These are phyloP conservation scores for Pangasius krempfi DNA, from an alignment of 2,797 vertebrate species.

Conservation along the genomic window DNA sequence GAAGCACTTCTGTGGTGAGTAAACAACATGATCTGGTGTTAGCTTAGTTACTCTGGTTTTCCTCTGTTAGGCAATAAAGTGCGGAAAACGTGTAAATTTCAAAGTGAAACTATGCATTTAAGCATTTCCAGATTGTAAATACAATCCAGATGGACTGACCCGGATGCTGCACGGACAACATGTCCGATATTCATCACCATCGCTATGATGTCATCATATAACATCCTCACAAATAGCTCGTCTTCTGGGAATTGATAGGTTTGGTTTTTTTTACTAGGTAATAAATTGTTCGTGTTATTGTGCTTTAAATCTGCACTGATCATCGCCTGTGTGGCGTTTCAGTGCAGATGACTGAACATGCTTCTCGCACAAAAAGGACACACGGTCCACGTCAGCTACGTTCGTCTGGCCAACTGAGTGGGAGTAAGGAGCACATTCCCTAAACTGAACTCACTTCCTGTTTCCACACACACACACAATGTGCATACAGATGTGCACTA, in stretches of 20 bases:
- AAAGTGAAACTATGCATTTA: constrained; percentile 22
- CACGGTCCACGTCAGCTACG: constrained; percentile 29
- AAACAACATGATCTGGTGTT: not conserved
- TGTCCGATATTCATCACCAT: not conserved
- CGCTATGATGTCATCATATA: not conserved
- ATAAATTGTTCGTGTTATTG: not conserved
- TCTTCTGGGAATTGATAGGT: not conserved
- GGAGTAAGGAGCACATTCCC: constrained; percentile 50
- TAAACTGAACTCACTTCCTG: constrained; percentile 53
- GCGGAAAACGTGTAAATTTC: not conserved
- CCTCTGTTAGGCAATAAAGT: not conserved
- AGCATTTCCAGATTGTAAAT: constrained; percentile 14
- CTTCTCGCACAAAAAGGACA: constrained; percentile 5
- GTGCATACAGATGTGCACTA: not conserved
- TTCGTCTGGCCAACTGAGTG: constrained; percentile 36
- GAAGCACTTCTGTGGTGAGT: too few species aligned
- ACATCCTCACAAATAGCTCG: too few species aligned
- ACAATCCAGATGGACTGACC: constrained; percentile 12
- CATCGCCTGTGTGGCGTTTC: not conserved
- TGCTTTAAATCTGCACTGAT: not conserved
- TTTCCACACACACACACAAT: constrained; percentile 42
- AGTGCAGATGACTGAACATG: not conserved
- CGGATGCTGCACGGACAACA: not conserved
- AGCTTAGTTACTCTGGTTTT: not conserved
- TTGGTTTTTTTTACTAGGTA: not conserved